Conservation (phyloP, 2,797 vertebrate genomes). For the Pyrrhura leucotis region DNA sequence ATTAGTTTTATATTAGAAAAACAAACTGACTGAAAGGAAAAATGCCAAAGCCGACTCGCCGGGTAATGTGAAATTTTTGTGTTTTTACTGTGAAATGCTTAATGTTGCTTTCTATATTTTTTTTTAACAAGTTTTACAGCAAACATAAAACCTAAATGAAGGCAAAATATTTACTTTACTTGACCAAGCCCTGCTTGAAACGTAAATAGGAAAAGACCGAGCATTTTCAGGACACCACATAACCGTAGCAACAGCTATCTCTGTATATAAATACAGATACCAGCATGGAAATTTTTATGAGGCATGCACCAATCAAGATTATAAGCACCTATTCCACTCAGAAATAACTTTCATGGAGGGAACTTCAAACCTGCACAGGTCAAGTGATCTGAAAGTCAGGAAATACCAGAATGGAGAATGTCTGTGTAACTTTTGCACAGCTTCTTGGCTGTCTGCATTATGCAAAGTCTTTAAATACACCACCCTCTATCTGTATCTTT, state of each 20-base stretch:
- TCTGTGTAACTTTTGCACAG: background rate
- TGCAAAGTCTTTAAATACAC: background rate
- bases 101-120: background rate
- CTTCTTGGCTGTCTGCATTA: background rate
- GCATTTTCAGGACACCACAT: conserved; percentile 18
- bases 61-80: conserved; percentile 62
- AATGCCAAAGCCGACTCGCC: conserved; percentile 77
- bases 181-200: conserved; percentile 32
- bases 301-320: background rate
- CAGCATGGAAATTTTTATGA: background rate
- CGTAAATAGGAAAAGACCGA: background rate
- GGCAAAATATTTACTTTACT: conserved; percentile 51
- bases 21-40: conserved; percentile 83
- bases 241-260: conserved; percentile 30
- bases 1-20: conserved; percentile 88
- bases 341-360: background rate
- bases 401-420: background rate
- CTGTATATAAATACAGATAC: conserved; percentile 20
- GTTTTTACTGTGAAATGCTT: conserved; percentile 66
- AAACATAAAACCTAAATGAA: conserved; percentile 68
- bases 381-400: background rate
- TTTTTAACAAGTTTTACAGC: conserved; percentile 45
- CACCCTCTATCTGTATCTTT: background rate
- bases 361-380: background rate
- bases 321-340: background rate